phyloP scores from a whole-genome alignment of 2,888 invertebrate species.

The Athripsodes cinereus region DNA sequence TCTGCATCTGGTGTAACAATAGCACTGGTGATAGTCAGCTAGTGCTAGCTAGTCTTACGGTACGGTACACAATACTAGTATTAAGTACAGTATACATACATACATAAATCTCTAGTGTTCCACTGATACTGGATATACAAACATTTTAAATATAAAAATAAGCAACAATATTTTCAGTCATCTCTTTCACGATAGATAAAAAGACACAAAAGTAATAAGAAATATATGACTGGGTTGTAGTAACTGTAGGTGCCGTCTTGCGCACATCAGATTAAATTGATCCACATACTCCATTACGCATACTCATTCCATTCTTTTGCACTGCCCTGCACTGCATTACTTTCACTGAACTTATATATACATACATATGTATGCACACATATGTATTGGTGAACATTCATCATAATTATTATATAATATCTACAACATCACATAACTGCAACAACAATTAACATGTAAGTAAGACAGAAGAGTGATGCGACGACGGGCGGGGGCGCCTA shows the following conservation, averaged over 20 bases:
- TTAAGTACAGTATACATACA: no score
- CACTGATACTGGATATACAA: conserved; percentile 26
- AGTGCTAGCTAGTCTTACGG: no score
- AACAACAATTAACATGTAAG: conserved; percentile 32
- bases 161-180: conserved; percentile 28
- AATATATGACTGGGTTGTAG: conserved; percentile 23
- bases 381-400: not conserved
- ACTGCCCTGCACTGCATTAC: not conserved
- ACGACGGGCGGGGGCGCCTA: conserved; percentile 23
- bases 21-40: no score
- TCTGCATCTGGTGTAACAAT: no score
- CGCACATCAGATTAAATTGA: no score
- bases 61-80: no score
- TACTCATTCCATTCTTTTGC: not conserved
- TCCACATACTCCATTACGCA: no score
- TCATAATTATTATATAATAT: not conserved
- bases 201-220: conserved; percentile 18
- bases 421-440: not conserved
- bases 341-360: not conserved
- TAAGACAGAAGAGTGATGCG: no score
- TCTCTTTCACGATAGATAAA: conserved; percentile 26
- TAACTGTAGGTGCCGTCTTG: no score
- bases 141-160: conserved; percentile 28
- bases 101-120: no score
- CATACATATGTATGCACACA: not conserved